phyloP scores from a whole-genome alignment of 2,113 vertebrate genomes.

The Phoxinus phoxinus region DNA sequence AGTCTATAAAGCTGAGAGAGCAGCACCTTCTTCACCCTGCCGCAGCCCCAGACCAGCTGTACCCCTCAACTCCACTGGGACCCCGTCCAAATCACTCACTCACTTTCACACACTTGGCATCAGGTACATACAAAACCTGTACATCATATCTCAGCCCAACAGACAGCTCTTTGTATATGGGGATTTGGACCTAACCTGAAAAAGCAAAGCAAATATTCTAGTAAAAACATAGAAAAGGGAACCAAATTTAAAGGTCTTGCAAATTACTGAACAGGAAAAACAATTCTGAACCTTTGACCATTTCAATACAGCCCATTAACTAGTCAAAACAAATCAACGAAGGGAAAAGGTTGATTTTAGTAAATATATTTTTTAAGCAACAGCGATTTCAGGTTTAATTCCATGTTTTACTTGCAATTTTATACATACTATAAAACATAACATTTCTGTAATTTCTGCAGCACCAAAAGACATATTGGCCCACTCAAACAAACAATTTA shows the following conservation, averaged over 20 bases:
- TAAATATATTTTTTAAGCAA: background rate
- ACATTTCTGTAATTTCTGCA: background rate
- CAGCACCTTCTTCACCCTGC: slow-evolving; percentile 42
- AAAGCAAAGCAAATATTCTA: slow-evolving; percentile 48
- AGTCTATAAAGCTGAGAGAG: slow-evolving; percentile 2
- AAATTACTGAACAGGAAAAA: background rate
- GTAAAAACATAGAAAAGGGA: slow-evolving; percentile 10
- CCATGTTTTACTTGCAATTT: too few species aligned
- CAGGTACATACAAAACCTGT: slow-evolving; percentile 68
- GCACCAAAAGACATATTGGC: background rate
- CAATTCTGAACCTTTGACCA: background rate
- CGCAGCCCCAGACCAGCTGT: slow-evolving; percentile 31
- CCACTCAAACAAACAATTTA: background rate
- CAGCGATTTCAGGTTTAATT: too few species aligned
- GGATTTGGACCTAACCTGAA: slow-evolving; percentile 56
- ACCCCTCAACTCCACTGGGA: slow-evolving; percentile 39
- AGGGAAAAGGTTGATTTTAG: background rate
- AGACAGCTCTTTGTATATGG: slow-evolving; percentile 76
- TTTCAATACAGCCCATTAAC: slow-evolving; percentile 20
- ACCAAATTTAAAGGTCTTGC: background rate
- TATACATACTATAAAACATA: background rate
- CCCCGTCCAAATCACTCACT: slow-evolving; percentile 34
- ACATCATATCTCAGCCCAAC: slow-evolving; percentile 72
- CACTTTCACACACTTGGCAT: slow-evolving; percentile 64
- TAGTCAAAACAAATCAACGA: background rate